Base-by-base conservation (phyloP, 2,888 invertebrate genomes). In the Tribolium freemani region DNA sequence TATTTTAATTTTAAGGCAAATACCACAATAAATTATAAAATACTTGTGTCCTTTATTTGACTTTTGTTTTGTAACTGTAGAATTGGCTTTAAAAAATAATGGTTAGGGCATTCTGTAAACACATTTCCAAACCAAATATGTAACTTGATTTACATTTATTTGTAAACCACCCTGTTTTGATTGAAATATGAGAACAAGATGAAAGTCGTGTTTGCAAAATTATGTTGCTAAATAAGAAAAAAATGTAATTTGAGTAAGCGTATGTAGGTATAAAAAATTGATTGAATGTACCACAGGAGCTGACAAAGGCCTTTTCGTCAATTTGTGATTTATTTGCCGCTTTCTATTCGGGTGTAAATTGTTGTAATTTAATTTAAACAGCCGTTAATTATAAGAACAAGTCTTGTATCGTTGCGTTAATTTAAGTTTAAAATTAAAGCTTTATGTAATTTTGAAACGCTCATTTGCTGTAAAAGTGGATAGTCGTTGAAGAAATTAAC, bases 401-500 rank as follows among this genome's bases (percentile, higher is more conserved):
- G 67, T 46, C 60, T 50, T 72, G 53, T 64, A 50, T 69, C 58
- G 51, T 72, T 61, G 45, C 64, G 56, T 72, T 72, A 72, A 72
- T 69, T 72, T 63, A 72, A 72, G 69, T 72, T 72, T 72, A 57
- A 69, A 72, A 72, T 72, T 69, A 72, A 54, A 61, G 20, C 72
- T 68, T 68, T 63, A 72, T 69, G 58, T 31, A 72, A 69, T 72
- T 69, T 72, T 48, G 20, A 61, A 46, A 48, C 50, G 60, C 31
- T 68, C 57, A 67, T 67, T 67, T 67, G 16, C 20, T 13, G 54
- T 45, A 54, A 60, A 51, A 66, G 58, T 66, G 66, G 66, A 71
- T 56, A 56, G 10, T 64, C 57, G 46, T 71, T 72, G 58, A 68
- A 63, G 63, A 72, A 68, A 69, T 72, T 72, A 72, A 71, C 67